phyloP scores from a whole-genome alignment of 2,113 vertebrate genomes.

The Sceloporus undulatus region DNA sequence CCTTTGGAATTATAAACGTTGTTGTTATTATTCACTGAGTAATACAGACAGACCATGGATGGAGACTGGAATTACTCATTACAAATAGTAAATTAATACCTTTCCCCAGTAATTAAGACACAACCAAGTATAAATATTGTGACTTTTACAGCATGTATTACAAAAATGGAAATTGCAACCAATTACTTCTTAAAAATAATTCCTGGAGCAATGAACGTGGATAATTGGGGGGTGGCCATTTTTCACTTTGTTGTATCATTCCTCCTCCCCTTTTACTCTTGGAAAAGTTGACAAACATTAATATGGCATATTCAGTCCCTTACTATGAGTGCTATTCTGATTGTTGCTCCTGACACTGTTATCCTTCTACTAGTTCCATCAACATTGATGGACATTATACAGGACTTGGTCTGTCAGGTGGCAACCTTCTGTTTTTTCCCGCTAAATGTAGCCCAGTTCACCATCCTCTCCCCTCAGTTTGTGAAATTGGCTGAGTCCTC shows the following conservation, averaged over 20 bases:
- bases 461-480: constrained; percentile 41
- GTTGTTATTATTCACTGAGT: no score
- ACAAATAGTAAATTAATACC: no score
- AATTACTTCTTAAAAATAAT: no score
- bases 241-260: no score
- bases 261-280: neutral
- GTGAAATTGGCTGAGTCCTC: constrained; percentile 48
- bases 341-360: neutral
- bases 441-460: constrained; percentile 35
- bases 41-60: no score
- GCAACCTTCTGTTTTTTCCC: constrained; percentile 38
- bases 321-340: neutral
- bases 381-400: neutral
- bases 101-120: neutral
- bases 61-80: no score
- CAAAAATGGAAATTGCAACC: no score
- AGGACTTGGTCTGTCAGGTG: neutral
- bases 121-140: neutral
- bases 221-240: no score
- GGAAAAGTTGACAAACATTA: neutral
- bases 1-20: no score
- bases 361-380: neutral
- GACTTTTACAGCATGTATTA: no score
- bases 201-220: no score
- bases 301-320: neutral